Evolutionary conservation across 2,797 vertebrate species (phyloP).

Genomic region (Hephaestus fuliginosus): DNA sequence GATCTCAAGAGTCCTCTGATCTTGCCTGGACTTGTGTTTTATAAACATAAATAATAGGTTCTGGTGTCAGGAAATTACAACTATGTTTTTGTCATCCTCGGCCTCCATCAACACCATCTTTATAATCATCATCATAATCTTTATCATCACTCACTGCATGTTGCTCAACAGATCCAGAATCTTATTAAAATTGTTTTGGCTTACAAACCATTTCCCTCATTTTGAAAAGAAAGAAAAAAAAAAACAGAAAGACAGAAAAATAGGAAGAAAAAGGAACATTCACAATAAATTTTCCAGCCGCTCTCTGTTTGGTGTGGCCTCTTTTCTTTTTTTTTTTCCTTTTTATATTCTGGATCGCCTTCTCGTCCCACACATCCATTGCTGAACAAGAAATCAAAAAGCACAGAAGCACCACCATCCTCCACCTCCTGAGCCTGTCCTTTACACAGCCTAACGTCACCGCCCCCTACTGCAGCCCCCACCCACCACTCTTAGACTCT

Average conservation of each 20-base stretch:
- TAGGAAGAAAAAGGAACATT: constrained; percentile 78
- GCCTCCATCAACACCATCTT: constrained; percentile 39
- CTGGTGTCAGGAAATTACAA: constrained; percentile 69
- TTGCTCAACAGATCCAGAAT: constrained; percentile 88
- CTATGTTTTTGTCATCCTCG: constrained; percentile 26
- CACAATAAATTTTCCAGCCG: constrained; percentile 89
- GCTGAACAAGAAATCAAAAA: constrained; percentile 85
- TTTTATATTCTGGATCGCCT: constrained; percentile 53
- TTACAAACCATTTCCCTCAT: constrained; percentile 86
- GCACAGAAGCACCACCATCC: constrained; percentile 67
- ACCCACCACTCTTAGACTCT: constrained; percentile 19
- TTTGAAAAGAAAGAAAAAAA: constrained; percentile 73
- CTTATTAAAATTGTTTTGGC: constrained; percentile 85
- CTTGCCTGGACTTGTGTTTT: constrained; percentile 70
- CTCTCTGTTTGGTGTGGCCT: constrained; percentile 75
- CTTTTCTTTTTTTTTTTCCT: constrained; percentile 28
- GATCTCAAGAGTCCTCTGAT: constrained; percentile 30
- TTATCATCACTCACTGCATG: constrained; percentile 79
- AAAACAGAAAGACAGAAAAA: constrained; percentile 62
- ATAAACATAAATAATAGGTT: constrained; percentile 88
- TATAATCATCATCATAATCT: constrained; percentile 29
- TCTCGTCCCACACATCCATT: constrained; percentile 79
- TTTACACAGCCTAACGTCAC: constrained; percentile 72
- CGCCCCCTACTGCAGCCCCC: not conserved
- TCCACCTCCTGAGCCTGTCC: constrained; percentile 42